phyloP scores from a whole-genome alignment of 2,888 invertebrate species.

The Ennomos quercinarius region DNA sequence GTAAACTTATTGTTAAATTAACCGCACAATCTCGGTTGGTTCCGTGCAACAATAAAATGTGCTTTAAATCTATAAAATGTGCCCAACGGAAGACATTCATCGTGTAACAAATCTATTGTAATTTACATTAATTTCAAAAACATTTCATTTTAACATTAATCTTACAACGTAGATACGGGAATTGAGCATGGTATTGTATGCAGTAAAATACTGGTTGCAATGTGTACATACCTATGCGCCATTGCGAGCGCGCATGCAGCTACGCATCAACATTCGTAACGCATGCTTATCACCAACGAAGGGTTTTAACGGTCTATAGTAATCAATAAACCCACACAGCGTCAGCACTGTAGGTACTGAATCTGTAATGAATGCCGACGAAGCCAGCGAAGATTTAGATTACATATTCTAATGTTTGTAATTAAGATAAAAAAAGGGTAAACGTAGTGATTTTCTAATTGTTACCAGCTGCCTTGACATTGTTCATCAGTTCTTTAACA shows the following conservation, averaged over 20 bases:
- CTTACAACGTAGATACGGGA: constrained; percentile 80
- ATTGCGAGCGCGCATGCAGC: constrained; percentile 32
- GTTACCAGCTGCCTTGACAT: constrained; percentile 42
- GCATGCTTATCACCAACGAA: constrained; percentile 11
- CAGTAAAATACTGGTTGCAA: constrained; percentile 72
- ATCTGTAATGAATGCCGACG: background rate
- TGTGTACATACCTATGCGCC: constrained; percentile 37
- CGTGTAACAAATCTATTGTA: constrained; percentile 95
- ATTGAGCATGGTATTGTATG: constrained; percentile 79
- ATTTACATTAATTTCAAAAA: constrained; percentile 72
- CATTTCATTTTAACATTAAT: constrained; percentile 76
- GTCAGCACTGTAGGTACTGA: no score
- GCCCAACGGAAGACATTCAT: constrained; percentile 86
- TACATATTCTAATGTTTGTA: constrained; percentile 23
- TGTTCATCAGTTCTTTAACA: constrained; percentile 35
- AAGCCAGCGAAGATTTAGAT: constrained; percentile 6
- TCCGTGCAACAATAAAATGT: constrained; percentile 75
- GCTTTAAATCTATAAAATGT: constrained; percentile 79
- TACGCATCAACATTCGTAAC: constrained; percentile 10
- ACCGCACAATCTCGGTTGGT: constrained; percentile 54
- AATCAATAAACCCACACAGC: no score
- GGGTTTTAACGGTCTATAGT: background rate
- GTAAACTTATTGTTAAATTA: constrained; percentile 50
- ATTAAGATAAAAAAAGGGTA: constrained; percentile 7
- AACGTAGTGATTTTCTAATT: constrained; percentile 5